These are phyloP conservation scores for Caenorhabditis sp. DNA, from an alignment of 2,888 invertebrate genomes.

Conservation along the genomic window DNA sequence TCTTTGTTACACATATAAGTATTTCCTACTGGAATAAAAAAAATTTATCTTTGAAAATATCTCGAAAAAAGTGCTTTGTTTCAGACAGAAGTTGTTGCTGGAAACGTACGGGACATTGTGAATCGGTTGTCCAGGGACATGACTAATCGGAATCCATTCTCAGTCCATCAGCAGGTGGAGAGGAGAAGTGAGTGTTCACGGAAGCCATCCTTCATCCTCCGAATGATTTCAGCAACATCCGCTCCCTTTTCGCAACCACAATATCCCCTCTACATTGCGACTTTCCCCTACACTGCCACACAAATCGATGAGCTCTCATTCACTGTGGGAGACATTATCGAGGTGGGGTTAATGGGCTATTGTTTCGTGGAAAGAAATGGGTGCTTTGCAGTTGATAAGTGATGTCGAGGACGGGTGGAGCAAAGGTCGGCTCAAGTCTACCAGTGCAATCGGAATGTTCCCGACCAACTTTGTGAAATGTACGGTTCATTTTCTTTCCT, in stretches of 20 bases:
- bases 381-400: constrained; percentile 82
- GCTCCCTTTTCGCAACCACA: constrained; percentile 4
- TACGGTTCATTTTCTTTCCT: too few relatives aligned
- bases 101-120: constrained; percentile 67
- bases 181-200: constrained; percentile 6
- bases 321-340: constrained; percentile 90
- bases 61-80: too few relatives aligned
- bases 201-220: background rate
- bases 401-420: constrained; percentile 93
- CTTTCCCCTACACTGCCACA: constrained; percentile 86
- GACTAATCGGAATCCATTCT: constrained; percentile 39
- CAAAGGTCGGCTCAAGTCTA: constrained; percentile 72
- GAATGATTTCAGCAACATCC: constrained; percentile 19
- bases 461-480: constrained; percentile 91
- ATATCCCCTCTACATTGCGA: constrained; percentile 42
- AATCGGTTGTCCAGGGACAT: constrained; percentile 63
- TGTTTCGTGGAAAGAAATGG: background rate
- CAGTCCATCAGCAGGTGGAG: constrained; percentile 33
- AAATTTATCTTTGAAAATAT: too few relatives aligned
- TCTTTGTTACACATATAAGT: background rate
- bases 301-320: constrained; percentile 93
- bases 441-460: constrained; percentile 89
- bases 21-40: too few relatives aligned
- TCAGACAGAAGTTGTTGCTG: constrained; percentile 64
- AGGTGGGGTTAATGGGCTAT: constrained; percentile 82